Conservation (phyloP, 2,888 invertebrate species). For the Dexiosoma caninum region DNA sequence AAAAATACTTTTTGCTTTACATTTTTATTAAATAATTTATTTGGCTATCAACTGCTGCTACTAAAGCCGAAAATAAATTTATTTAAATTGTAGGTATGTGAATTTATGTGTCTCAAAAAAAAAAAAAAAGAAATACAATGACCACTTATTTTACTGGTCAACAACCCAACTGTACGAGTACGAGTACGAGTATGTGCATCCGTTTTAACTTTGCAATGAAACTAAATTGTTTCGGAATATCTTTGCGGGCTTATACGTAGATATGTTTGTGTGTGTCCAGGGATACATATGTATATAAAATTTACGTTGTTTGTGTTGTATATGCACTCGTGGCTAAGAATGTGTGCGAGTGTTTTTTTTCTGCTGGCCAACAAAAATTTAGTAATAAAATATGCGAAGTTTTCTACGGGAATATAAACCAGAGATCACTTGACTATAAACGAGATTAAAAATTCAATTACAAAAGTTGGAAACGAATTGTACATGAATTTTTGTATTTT, state of each 20-base stretch:
- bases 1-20: neutral
- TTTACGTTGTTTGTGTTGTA: too few relatives aligned
- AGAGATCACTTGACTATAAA: conserved; percentile 77
- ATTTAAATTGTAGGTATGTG: conserved; percentile 2
- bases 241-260: neutral
- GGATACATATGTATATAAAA: neutral
- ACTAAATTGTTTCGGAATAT: conserved; percentile 22
- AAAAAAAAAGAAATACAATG: neutral
- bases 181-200: neutral
- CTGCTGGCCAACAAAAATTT: conserved; percentile 61
- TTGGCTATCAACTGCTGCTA: neutral
- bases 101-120: too few relatives aligned
- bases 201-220: neutral
- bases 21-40: neutral
- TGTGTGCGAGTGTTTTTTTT: neutral
- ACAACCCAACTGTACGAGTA: conserved; percentile 15
- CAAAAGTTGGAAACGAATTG: conserved; percentile 73
- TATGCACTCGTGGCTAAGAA: too few relatives aligned
- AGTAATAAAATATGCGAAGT: conserved; percentile 72
- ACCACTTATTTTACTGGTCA: conserved; percentile 52
- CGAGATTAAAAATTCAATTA: conserved; percentile 78
- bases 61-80: conserved; percentile 12
- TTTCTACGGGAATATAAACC: conserved; percentile 70
- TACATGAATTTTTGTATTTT: conserved; percentile 58
- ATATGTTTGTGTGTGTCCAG: neutral